Percentiles rank a stretch among this genome's conserved stretches.
phyloP scores from a whole-genome alignment of 2,797 vertebrate species.

The Rhinoraja longicauda region DNA sequence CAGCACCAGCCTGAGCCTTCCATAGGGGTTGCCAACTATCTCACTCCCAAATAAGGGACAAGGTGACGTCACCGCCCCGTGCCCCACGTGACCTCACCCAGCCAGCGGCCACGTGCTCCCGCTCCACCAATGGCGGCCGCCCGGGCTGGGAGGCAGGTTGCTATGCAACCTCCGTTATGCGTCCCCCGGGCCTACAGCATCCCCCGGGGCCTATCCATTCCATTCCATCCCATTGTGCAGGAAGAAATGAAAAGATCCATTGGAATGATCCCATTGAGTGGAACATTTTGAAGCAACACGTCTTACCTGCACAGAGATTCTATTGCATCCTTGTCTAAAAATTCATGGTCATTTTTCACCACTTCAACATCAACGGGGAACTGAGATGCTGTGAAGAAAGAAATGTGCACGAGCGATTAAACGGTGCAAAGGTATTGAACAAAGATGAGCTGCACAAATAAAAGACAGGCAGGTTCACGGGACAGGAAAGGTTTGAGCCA shows the following conservation, averaged over 20 bases:
- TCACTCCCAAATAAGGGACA: no score
- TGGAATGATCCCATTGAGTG: background rate
- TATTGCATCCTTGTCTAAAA: constrained; percentile 73
- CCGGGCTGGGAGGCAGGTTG: no score
- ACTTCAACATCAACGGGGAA: constrained; percentile 71
- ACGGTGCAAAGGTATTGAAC: background rate
- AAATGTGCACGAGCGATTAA: background rate
- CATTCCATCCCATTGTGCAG: background rate
- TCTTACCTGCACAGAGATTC: constrained; percentile 79
- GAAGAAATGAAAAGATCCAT: background rate
- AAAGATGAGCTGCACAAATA: background rate
- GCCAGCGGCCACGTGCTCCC: no score
- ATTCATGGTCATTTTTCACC: constrained; percentile 70
- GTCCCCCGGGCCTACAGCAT: no score
- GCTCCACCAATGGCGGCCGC: no score
- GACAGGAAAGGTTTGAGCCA: no score
- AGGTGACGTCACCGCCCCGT: no score
- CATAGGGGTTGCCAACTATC: no score
- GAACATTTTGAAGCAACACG: background rate
- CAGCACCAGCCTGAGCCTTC: background rate
- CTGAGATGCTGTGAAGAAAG: constrained; percentile 61
- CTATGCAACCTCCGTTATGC: no score
- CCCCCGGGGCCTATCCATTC: no score
- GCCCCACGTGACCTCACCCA: no score
- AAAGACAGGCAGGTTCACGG: no score